phyloP scores from a whole-genome alignment of 2,888 invertebrate genomes.

The Melanostoma scalare region DNA sequence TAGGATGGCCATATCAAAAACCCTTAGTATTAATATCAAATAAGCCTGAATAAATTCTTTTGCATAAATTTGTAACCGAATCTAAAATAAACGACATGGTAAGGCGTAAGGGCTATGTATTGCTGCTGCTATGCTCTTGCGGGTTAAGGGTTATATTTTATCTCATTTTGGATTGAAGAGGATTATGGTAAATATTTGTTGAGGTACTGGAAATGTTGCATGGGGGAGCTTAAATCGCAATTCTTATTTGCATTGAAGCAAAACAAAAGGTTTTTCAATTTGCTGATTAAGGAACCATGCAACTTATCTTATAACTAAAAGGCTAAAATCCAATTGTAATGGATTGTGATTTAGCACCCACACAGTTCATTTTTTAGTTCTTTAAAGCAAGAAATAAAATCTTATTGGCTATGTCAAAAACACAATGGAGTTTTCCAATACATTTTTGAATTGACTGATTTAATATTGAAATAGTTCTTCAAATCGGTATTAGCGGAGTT shows the following conservation, averaged over 20 bases:
- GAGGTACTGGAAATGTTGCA: slow-evolving; percentile 40
- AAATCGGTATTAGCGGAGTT: no score
- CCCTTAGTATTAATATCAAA: slow-evolving; percentile 32
- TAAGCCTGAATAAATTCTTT: slow-evolving; percentile 43
- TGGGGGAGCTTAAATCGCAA: not conserved
- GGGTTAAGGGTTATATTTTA: not conserved
- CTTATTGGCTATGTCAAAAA: no score
- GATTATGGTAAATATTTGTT: slow-evolving; percentile 62
- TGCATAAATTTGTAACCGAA: slow-evolving; percentile 61
- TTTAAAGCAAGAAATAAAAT: not conserved
- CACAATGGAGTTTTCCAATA: no score
- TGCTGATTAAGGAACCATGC: slow-evolving; percentile 36
- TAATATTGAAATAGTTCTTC: no score
- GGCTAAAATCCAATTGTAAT: slow-evolving; percentile 1
- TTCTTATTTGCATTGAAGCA: slow-evolving; percentile 38
- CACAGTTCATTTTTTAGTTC: not conserved
- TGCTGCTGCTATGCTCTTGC: not conserved
- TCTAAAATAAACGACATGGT: slow-evolving; percentile 40
- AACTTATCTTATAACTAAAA: slow-evolving; percentile 8
- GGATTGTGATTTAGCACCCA: slow-evolving; percentile 11
- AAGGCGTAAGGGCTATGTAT: slow-evolving; percentile 27
- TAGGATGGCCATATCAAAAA: slow-evolving; percentile 38
- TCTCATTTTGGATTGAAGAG: slow-evolving; percentile 2
- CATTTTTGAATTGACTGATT: no score
- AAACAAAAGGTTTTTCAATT: slow-evolving; percentile 24